These are phyloP conservation scores for Myrmecobius fasciatus DNA, from an alignment of 2,113 vertebrate species.

Conservation along the genomic window DNA sequence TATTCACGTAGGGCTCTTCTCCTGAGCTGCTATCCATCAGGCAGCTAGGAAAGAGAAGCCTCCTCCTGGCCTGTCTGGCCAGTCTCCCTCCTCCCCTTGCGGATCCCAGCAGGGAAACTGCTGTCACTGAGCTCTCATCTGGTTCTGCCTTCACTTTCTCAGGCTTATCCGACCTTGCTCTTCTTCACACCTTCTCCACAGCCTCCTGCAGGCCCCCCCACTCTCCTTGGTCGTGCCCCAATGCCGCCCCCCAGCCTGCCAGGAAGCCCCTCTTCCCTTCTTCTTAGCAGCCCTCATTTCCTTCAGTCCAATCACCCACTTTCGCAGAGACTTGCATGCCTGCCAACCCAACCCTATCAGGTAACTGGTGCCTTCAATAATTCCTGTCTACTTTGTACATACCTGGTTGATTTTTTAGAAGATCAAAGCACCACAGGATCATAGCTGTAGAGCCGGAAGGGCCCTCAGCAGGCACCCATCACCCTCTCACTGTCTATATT, in stretches of 20 bases:
- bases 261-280: background rate
- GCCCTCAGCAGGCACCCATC: background rate
- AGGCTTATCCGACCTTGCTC: background rate
- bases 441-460: background rate
- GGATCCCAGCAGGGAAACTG: background rate
- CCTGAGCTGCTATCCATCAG: background rate
- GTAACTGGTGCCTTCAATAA: background rate
- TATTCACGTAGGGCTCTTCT: background rate
- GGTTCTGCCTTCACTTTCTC: background rate
- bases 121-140: background rate
- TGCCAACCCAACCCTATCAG: background rate
- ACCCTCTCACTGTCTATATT: background rate
- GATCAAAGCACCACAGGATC: background rate
- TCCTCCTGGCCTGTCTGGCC: background rate
- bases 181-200: too few species aligned
- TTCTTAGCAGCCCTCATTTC: background rate
- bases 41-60: background rate
- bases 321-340: background rate
- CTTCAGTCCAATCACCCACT: background rate
- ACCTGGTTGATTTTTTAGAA: background rate
- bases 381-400: background rate
- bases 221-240: too few species aligned
- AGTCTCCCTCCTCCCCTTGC: background rate
- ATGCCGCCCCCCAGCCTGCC: background rate
- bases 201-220: rapidly evolving